Conservation (phyloP, 2,113 vertebrate genomes). For the Myotis yumanensis region DNA sequence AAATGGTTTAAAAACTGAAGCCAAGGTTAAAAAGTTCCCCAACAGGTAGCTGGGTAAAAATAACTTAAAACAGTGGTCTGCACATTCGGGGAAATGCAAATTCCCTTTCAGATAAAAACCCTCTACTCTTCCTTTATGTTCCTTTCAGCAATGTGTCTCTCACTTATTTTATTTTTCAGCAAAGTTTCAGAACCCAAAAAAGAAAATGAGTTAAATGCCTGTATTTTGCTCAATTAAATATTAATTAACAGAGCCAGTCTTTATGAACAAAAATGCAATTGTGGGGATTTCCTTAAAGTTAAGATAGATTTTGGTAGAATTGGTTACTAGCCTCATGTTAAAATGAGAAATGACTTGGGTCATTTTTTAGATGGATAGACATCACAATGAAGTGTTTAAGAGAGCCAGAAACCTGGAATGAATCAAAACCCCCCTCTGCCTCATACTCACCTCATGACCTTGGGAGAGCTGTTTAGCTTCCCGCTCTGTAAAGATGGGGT, state of each 20-base stretch:
- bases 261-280: neutral
- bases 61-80: constrained; percentile 39
- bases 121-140: neutral
- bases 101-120: constrained; percentile 42
- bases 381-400: neutral
- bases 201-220: neutral
- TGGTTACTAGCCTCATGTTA: neutral
- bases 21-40: constrained; percentile 28
- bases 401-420: neutral
- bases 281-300: neutral
- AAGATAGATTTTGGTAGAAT: neutral
- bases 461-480: neutral
- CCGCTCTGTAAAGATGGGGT: neutral
- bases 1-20: constrained; percentile 14
- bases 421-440: neutral
- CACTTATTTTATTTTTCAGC: constrained; percentile 35
- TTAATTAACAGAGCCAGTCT: neutral
- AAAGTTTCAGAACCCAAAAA: constrained; percentile 24
- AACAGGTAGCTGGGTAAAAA: constrained; percentile 54
- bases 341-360: neutral
- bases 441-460: neutral
- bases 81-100: neutral
- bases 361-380: neutral
- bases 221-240: neutral
- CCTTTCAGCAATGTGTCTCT: constrained; percentile 25